These are phyloP conservation scores for Vulpes vulpes DNA, from an alignment of 2,113 vertebrate species.

Conservation along the genomic window DNA sequence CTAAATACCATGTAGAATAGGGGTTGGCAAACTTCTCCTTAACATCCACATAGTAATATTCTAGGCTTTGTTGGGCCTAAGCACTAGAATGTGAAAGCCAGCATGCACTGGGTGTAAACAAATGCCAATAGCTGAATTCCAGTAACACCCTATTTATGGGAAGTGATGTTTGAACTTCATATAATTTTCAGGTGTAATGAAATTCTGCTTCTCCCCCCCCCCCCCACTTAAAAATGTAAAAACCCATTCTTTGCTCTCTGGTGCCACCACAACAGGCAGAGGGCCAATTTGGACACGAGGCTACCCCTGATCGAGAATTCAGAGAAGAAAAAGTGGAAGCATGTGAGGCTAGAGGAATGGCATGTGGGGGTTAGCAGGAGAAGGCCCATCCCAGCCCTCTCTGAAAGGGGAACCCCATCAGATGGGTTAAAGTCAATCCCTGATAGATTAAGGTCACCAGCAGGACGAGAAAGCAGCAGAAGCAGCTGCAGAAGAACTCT, in stretches of 20 bases:
- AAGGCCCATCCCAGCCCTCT: not conserved
- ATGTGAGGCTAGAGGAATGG: not conserved
- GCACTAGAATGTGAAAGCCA: not conserved
- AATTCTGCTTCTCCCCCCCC: not conserved
- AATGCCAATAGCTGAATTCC: not conserved
- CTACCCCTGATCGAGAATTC: not conserved
- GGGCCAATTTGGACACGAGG: not conserved
- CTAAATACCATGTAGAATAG: not conserved
- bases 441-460: not conserved
- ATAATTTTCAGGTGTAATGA: not conserved
- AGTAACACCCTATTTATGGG: not conserved
- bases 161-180: constrained; percentile 22
- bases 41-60: not conserved
- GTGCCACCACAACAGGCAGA: not conserved
- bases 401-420: not conserved
- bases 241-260: not conserved
- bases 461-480: not conserved
- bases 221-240: not conserved
- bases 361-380: not conserved
- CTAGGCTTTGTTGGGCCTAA: not conserved
- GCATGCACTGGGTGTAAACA: not conserved
- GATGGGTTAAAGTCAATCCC: too few species aligned
- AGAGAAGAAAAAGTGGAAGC: not conserved
- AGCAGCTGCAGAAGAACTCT: not conserved
- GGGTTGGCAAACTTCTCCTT: not conserved